Conservation (phyloP, 2,113 vertebrate genomes). For the Trematocara stigmaticum region DNA sequence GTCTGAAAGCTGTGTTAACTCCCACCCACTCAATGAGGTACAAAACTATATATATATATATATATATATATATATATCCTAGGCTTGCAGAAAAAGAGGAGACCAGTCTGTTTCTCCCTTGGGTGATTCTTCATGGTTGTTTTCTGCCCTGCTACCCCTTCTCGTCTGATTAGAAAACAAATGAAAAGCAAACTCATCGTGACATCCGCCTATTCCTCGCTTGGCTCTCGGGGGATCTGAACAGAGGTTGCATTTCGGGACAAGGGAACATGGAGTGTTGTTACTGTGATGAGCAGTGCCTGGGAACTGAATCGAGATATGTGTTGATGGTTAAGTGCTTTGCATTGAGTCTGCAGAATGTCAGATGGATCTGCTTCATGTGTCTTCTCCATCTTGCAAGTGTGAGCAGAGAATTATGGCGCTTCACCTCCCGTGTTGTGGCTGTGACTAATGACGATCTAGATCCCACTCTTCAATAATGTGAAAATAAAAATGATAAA, state of each 20-base stretch:
- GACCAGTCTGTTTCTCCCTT: not conserved
- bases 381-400: slow-evolving; percentile 4
- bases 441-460: not conserved
- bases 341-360: slow-evolving; percentile 11
- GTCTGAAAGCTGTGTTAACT: not conserved
- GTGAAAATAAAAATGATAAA: not conserved
- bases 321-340: slow-evolving; percentile 18
- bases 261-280: not conserved
- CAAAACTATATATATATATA: not conserved
- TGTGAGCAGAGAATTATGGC: not conserved
- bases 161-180: slow-evolving; percentile 28
- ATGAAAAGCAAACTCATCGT: slow-evolving; percentile 33
- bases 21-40: not conserved
- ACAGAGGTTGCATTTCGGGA: not conserved
- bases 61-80: not conserved
- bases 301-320: slow-evolving; percentile 26
- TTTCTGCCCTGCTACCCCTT: not conserved
- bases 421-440: not conserved
- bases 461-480: not conserved
- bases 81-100: not conserved
- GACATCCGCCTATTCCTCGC: slow-evolving; percentile 31
- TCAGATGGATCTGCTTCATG: slow-evolving; percentile 1
- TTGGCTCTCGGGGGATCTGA: not conserved
- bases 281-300: not conserved
- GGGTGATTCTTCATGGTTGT: not conserved